A percentile compares a stretch with the other conserved stretches of the same genome.
These are phyloP conservation scores for Hemibates koningsi DNA, from an alignment of 2,113 vertebrate species.

Conservation along the genomic window DNA sequence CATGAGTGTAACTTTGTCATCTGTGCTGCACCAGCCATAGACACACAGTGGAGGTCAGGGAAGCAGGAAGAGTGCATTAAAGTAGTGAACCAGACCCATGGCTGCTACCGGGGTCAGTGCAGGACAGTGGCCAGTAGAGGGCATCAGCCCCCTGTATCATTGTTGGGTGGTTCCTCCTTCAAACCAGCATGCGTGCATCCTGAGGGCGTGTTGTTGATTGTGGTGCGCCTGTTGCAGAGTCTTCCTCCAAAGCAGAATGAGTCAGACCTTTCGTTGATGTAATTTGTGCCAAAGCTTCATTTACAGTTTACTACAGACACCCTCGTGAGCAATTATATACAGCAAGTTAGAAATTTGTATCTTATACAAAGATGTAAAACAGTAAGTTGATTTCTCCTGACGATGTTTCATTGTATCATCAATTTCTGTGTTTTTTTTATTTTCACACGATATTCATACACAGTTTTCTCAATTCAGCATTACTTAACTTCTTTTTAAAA, in stretches of 20 bases:
- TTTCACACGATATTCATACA: conserved; percentile 28
- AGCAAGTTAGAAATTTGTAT: conserved; percentile 28
- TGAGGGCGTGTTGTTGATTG: neutral
- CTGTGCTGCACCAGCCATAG: neutral
- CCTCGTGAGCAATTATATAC: conserved; percentile 34
- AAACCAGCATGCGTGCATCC: neutral
- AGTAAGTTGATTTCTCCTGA: conserved; percentile 7
- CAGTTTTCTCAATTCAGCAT: conserved; percentile 11
- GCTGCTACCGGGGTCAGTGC: conserved; percentile 3
- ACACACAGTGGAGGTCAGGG: neutral
- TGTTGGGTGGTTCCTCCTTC: neutral
- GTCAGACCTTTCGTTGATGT: conserved; percentile 20
- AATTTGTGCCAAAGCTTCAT: conserved; percentile 40
- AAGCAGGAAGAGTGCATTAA: neutral
- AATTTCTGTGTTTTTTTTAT: neutral
- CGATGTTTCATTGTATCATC: conserved; percentile 33
- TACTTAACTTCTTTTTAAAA: neutral
- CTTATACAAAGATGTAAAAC: conserved; percentile 48
- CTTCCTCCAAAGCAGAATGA: conserved; percentile 31
- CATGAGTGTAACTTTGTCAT: neutral
- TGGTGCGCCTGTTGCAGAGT: conserved; percentile 2
- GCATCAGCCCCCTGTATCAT: conserved; percentile 5
- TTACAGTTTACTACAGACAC: conserved; percentile 31
- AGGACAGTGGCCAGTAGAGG: conserved; percentile 44
- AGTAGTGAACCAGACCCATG: neutral